These are phyloP conservation scores for Dryobotodes eremita DNA, from an alignment of 2,888 invertebrate species.

Conservation along the genomic window DNA sequence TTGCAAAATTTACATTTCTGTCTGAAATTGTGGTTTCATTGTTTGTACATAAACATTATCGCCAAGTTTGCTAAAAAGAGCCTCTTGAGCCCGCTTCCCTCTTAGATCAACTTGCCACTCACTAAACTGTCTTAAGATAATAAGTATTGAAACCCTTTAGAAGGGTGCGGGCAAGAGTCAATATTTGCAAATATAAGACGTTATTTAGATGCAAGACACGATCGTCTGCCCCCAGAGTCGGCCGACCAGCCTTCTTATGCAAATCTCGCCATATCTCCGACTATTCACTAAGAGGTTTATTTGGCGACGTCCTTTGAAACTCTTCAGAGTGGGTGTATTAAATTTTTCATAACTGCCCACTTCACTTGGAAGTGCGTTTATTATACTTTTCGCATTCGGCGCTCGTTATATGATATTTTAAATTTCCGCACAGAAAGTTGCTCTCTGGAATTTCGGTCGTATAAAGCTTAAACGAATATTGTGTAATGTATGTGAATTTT, in stretches of 20 bases:
- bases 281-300: conserved; percentile 88
- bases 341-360: conserved; percentile 87
- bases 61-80: conserved; percentile 59
- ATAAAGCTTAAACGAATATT: conserved; percentile 44
- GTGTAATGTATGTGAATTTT: conserved; percentile 42
- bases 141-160: conserved; percentile 84
- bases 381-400: conserved; percentile 67
- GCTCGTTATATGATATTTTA: conserved; percentile 67
- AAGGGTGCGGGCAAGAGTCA: conserved; percentile 88
- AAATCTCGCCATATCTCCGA: conserved; percentile 85
- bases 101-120: conserved; percentile 82
- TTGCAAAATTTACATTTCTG: conserved; percentile 41
- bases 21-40: conserved; percentile 48
- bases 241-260: conserved; percentile 85
- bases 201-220: conserved; percentile 90
- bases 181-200: conserved; percentile 90
- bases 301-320: conserved; percentile 82
- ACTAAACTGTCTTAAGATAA: conserved; percentile 87
- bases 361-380: conserved; percentile 78
- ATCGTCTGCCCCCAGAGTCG: conserved; percentile 81
- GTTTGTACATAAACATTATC: conserved; percentile 53
- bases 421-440: conserved; percentile 57
- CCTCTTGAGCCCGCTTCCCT: conserved; percentile 69
- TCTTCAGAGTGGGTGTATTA: conserved; percentile 83
- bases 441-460: conserved; percentile 35